Base-by-base conservation (phyloP, 2,888 invertebrate species). In the Anagyrus pseudococci region DNA sequence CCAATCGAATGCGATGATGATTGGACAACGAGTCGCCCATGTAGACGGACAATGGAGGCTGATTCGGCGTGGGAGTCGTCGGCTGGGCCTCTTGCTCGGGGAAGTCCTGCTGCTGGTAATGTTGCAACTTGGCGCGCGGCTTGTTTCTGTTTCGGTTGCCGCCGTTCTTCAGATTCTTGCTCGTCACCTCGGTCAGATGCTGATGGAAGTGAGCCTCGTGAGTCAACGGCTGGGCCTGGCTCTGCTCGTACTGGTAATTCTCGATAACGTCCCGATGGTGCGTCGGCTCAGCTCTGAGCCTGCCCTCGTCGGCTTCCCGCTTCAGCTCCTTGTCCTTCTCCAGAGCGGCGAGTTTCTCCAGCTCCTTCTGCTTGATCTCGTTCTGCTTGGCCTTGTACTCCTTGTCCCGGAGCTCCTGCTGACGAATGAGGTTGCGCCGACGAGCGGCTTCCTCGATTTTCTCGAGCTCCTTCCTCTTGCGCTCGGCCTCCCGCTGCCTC, bases 21-120 rank as follows among this genome's bases (percentile, higher is more conserved):
- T 37, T 37, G 33, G 83, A 60, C 82, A 81, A 72, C 84, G 85
- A n/a, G 83, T 63, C 69, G 0, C 76, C 84, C 83, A 93, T 85
- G 75, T 91, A 94, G 68, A 94, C 91, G 1, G 93, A 91, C 48
- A 94, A 78, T 0, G 93, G 93, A 1, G 93, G 93, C 75, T 93
- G 93, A 78, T 94, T 92, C 0, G 93, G 90, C 0, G 81, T 77
- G 0, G 80, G 76, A 33, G 69, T 59, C 1, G 61, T 58, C 2
- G 57, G 17, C 17, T 61, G 57, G 2, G 19, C n/a, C 22, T n/a
- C 10, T 23, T 59, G 8, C 46, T 69, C 52, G 0, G 25, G 20
- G 15, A 59, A 52, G 37, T 64, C 68, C 37, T 58, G 55, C 29
- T 43, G 40, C 13, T 62, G 56, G 22, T 49, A 66, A 2, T 69